Evolutionary conservation across 2,888 invertebrate species (phyloP), one percentile per base, ranked within the genome.

Genomic region (Pristionchus exspectatus): DNA sequence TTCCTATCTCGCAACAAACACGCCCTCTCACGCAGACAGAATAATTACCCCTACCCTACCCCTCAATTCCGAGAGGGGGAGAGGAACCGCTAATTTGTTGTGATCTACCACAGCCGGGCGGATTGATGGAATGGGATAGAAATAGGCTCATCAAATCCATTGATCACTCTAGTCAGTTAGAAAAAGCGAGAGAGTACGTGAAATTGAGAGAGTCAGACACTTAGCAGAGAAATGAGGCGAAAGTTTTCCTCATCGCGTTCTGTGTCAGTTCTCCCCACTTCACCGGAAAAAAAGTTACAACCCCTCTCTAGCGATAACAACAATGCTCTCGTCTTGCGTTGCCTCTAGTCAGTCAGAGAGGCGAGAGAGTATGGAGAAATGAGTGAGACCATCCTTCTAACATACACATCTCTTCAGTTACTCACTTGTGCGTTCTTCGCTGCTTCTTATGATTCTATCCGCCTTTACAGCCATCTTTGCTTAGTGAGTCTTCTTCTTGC

Each of bases 11-110:
- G 69, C 69, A 69, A 69, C 69, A 69, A 33, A 69, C 30, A 27
- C 59, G 24, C 63, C 2, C 63, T 63, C 63, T n/a, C 63, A 2
- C 69, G 27, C 69, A 69, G 30, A 69, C 69, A 69, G 30, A 69
- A 69, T 69, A 74, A 74, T 74, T 74, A 38, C 74, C 38, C 63
- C 44, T 69, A 4, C 69, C 69, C 27, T 27, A 27, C 44, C 69
- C 74, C 10, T 18, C 33, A 74, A 21, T 74, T 74, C 38, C 74
- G 74, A 38, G 69, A 30, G 69, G 14, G 2, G 30, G 27, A 66
- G 69, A 21, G 38, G 38, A 74, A 33, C 38, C 74, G 38, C 74
- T 74, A 74, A 74, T 74, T 74, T 74, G 74, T 74, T 74, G 30
- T 74, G 74, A 74, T 74, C 72, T 38, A 74, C 74, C 33, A 18